Conservation (phyloP, 1,140 invertebrate species). For the Charaxes varanes region DNA sequence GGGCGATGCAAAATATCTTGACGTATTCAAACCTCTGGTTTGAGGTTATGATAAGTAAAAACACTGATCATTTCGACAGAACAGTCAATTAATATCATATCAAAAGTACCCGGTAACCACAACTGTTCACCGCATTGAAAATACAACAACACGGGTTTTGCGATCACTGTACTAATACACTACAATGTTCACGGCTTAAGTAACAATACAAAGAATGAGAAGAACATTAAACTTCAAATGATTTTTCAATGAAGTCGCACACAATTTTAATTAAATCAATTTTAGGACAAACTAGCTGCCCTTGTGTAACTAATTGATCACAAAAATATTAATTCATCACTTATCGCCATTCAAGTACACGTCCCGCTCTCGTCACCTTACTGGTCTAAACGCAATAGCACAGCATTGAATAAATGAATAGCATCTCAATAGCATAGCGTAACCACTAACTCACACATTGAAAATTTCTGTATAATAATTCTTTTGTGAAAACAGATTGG, state of each 20-base stretch:
- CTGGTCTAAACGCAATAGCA: constrained; percentile 31
- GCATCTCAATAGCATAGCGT: no score
- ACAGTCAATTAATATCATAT: constrained; percentile 36
- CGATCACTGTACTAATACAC: constrained; percentile 45
- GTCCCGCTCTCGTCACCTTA: constrained; percentile 31
- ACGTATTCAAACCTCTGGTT: constrained; percentile 56
- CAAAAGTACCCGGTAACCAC: constrained; percentile 19
- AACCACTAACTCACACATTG: constrained; percentile 27
- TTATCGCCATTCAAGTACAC: constrained; percentile 27
- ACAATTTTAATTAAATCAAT: not conserved
- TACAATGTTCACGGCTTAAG: constrained; percentile 33
- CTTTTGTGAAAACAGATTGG: constrained; percentile 23
- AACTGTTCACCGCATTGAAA: constrained; percentile 22
- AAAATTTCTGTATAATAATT: constrained; percentile 14
- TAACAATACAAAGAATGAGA: constrained; percentile 4
- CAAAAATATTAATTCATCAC: constrained; percentile 22
- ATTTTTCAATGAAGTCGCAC: not conserved
- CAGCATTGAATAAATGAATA: no score
- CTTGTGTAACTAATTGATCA: constrained; percentile 14
- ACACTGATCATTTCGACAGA: constrained; percentile 45
- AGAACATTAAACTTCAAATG: constrained; percentile 3
- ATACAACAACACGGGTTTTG: constrained; percentile 21
- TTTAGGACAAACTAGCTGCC: constrained; percentile 1
- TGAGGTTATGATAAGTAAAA: constrained; percentile 63
- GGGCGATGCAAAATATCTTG: constrained; percentile 39